These are phyloP conservation scores for Bovichtus variegatus DNA, from an alignment of 2,797 vertebrate genomes.

Conservation along the genomic window DNA sequence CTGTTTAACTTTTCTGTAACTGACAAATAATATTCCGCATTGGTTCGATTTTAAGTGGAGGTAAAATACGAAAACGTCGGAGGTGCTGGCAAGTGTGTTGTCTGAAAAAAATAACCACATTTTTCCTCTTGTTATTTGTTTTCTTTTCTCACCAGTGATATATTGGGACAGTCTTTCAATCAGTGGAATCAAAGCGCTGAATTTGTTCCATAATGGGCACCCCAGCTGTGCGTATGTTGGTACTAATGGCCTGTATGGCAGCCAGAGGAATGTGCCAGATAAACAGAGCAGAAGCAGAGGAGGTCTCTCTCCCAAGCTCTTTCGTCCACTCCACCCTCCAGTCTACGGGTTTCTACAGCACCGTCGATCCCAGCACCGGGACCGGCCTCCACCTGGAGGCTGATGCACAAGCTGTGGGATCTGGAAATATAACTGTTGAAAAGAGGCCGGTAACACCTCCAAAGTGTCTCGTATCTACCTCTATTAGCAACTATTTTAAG, in stretches of 20 bases:
- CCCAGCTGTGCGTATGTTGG: conserved; percentile 79
- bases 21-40: conserved; percentile 13
- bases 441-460: conserved; percentile 37
- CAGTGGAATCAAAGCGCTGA: conserved; percentile 66
- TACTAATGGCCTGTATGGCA: conserved; percentile 84
- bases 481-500: conserved; percentile 89
- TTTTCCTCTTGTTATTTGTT: conserved; percentile 12
- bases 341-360: conserved; percentile 61
- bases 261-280: conserved; percentile 85
- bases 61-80: background rate
- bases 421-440: conserved; percentile 35
- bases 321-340: conserved; percentile 64
- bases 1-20: conserved; percentile 52
- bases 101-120: conserved; percentile 31
- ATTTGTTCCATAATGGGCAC: conserved; percentile 85
- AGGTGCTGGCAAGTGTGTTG: background rate
- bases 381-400: background rate
- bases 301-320: conserved; percentile 20
- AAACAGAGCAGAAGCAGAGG: conserved; percentile 75
- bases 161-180: conserved; percentile 66
- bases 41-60: conserved; percentile 1
- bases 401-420: conserved; percentile 17
- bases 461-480: conserved; percentile 80
- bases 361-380: conserved; percentile 46
- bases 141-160: conserved; percentile 51